Evolutionary conservation across 2,888 invertebrate genomes (phyloP).

Genomic region (Acanthosoma haemorrhoidale): DNA sequence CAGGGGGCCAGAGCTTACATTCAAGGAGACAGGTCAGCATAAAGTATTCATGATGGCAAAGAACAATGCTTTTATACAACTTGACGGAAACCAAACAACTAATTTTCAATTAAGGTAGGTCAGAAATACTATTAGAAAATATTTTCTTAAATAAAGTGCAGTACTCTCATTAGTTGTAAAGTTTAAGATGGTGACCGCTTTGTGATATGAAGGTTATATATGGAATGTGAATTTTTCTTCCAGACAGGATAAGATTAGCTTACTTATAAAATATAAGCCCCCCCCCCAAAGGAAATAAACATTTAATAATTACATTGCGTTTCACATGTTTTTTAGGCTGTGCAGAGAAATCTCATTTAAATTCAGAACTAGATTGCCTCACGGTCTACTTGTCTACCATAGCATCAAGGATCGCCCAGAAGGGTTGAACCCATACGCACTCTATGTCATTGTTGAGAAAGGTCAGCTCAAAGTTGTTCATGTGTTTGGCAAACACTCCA

Average conservation of each 20-base stretch:
- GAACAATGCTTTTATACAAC: constrained; percentile 83
- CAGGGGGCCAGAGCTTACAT: constrained; percentile 72
- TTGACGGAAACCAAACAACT: constrained; percentile 84
- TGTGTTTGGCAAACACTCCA: constrained; percentile 82
- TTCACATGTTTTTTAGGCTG: constrained; percentile 53
- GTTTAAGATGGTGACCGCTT: no score
- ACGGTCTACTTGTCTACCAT: constrained; percentile 82
- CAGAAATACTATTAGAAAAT: neutral
- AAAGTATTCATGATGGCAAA: constrained; percentile 89
- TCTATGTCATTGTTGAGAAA: constrained; percentile 87
- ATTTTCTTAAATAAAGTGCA: neutral
- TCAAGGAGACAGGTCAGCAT: constrained; percentile 76
- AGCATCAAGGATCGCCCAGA: constrained; percentile 78
- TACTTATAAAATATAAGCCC: no score
- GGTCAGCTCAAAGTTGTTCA: constrained; percentile 88
- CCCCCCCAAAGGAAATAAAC: no score
- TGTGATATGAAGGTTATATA: no score
- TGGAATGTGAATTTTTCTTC: no score
- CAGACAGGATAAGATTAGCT: no score
- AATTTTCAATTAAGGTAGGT: constrained; percentile 78
- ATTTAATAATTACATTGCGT: neutral
- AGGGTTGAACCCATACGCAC: constrained; percentile 78
- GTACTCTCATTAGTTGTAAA: no score
- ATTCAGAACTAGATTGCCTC: constrained; percentile 80
- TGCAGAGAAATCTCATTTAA: constrained; percentile 84